Evolutionary conservation across 2,113 vertebrate species (phyloP), one percentile per base, ranked within the genome.

Genomic region (Upupa epops): DNA sequence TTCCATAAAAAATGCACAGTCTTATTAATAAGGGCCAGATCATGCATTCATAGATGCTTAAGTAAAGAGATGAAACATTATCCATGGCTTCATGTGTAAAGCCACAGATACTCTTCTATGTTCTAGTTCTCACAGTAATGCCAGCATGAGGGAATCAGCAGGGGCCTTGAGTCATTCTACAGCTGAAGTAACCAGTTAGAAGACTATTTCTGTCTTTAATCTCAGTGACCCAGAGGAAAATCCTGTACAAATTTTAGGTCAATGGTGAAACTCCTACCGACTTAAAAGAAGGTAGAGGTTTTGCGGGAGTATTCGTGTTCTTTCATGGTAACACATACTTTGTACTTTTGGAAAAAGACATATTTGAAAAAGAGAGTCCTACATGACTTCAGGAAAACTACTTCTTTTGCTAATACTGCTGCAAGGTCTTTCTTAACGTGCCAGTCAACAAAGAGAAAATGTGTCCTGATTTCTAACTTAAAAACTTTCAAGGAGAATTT

Each of bases 81-180:
- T 75, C 51, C 61, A 58, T 72, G 78, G 25, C 32, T 70, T 81
- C 49, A 45, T 72, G 32, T 90, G 58, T 32, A 88, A 93, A 93
- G 73, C 66, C 92, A 94, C 90, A 92, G 75, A 86, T 28, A 83
- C 65, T 72, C 56, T 42, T 59, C 60, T 63, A 17, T 46, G 32
- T 73, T 34, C 76, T 90, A n/a, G 66, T 95, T 94, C 93, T 92
- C 88, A 95, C 83, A 92, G 66, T 51, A 86, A 88, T 7, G 0
- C 20, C 88, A 90, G 86, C 58, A 81, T 88, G 90, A 86, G 56
- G 32, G 70, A 96, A 61, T 61, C 88, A 88, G 88, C 90, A 86
- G 92, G 90, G 48, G 40, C 28, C 69, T 89, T 94, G 85, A 95
- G 72, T 88, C 83, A 91, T 60, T 90, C 22, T 2, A 78, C 52